Evolutionary conservation across 2,888 invertebrate genomes (phyloP).

Genomic region (Carabus problematicus): DNA sequence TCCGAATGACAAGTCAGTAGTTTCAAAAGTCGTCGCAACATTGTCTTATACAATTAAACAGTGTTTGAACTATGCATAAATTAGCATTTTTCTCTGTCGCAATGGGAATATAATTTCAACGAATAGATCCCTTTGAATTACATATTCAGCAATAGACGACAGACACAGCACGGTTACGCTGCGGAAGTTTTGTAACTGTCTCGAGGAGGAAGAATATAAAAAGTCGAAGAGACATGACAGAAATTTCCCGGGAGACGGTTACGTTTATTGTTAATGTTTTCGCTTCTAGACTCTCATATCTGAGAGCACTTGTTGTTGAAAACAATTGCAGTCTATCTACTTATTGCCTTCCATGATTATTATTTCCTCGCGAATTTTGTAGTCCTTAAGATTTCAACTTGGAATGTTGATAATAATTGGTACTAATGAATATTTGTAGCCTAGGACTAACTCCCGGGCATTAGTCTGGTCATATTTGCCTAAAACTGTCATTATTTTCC

Average conservation of each 20-base stretch:
- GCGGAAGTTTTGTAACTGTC: not conserved
- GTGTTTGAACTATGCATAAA: not conserved
- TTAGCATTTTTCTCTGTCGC: not conserved
- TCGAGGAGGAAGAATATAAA: not conserved
- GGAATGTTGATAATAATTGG: no score
- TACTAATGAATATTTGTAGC: no score
- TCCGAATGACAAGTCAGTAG: no score
- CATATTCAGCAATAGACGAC: not conserved
- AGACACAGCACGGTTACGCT: not conserved
- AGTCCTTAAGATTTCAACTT: no score
- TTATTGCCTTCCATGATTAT: no score
- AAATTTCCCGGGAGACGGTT: not conserved
- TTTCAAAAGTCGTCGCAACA: no score
- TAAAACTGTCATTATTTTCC: no score
- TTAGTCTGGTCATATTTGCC: no score
- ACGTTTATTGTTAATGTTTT: conserved; percentile 3
- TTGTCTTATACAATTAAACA: no score
- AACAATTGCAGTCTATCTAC: not conserved
- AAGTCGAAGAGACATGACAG: not conserved
- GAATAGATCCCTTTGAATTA: conserved; percentile 6
- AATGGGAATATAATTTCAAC: not conserved
- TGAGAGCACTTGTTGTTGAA: not conserved
- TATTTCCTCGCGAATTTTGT: no score
- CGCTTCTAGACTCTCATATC: not conserved
- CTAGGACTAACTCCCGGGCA: no score